phyloP scores from a whole-genome alignment of 2,888 invertebrate genomes.

The Tyria jacobaeae region DNA sequence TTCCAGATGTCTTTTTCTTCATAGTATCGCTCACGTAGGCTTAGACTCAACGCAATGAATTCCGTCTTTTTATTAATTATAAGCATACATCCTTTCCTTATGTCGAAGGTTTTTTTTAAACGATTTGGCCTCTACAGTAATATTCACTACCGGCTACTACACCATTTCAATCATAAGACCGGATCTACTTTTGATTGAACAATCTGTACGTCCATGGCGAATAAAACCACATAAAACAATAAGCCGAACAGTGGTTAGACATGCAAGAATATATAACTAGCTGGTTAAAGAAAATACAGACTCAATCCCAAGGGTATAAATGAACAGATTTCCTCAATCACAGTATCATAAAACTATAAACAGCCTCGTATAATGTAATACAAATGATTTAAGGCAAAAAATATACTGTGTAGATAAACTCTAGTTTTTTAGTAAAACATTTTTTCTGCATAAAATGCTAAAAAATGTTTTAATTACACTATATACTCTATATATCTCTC shows the following conservation, averaged over 20 bases:
- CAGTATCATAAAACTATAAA: background rate
- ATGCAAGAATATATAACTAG: constrained; percentile 13
- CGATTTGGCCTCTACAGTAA: background rate
- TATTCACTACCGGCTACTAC: background rate
- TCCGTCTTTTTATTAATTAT: too few relatives aligned
- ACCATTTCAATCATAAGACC: background rate
- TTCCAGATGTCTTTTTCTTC: too few relatives aligned
- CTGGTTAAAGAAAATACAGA: constrained; percentile 4
- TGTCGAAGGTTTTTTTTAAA: background rate
- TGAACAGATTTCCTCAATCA: constrained; percentile 15
- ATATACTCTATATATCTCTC: too few relatives aligned
- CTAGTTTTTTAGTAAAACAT: too few relatives aligned
- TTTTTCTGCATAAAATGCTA: too few relatives aligned
- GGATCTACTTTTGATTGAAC: constrained; percentile 2
- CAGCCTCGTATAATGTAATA: too few relatives aligned
- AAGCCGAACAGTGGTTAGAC: constrained; percentile 12
- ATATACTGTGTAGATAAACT: too few relatives aligned
- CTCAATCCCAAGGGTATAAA: constrained; percentile 12
- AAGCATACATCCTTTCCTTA: background rate
- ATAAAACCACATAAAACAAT: constrained; percentile 17
- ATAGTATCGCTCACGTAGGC: too few relatives aligned
- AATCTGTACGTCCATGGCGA: constrained; percentile 2
- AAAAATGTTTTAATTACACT: too few relatives aligned
- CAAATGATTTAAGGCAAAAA: too few relatives aligned
- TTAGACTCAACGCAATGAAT: too few relatives aligned